Base-by-base conservation (phyloP, 2,113 vertebrate species). In the Mesembrinibis cayennensis region DNA sequence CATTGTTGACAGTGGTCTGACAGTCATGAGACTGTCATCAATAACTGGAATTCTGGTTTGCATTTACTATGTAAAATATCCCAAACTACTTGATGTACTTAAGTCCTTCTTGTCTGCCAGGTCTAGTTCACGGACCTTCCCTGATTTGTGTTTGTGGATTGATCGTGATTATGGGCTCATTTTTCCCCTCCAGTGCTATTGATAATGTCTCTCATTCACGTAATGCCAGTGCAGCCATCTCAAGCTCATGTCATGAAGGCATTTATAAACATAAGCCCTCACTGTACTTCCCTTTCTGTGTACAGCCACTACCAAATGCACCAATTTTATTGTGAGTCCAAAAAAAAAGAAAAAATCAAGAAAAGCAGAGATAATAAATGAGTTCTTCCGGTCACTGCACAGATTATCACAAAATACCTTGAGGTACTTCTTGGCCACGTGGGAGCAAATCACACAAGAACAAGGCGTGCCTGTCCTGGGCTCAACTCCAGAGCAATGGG, bases 1-100 rank as follows among this genome's bases (percentile, higher is more conserved):
- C 23, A 4, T 34, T 0, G 0, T 26, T 71, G 65, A n/a, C 45
- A 38, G 13, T 9, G 44, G 20, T 42, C 40, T 36, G 62, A 63
- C 5, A 8, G 27, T 14, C 53, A 61, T 61, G 53, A 59, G 34
- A 14, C 11, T 62, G 16, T 29, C 40, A 52, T 36, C 34, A 71
- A n/a, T 8, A 26, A 12, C 63, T 55, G 22, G 38, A 62, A 44
- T 53, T 79, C 13, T 63, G 30, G 6, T 76, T 67, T 55, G 47
- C 11, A 44, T 45, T 71, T 80, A 16, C 67, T 6, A 22, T 7
- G 10, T 22, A 74, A 73, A 90, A 71, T 22, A 61, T 23, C 49
- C 34, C 44, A n/a, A 52, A 59, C 13, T 62, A 8, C 45, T 84
- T 30, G 16, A 25, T 17, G 6, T 21, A 23, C 36, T 45, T 73